Percentiles rank a stretch among this genome's conserved stretches.
phyloP scores from a whole-genome alignment of 2,797 vertebrate genomes.

The Sebastes variabilis region DNA sequence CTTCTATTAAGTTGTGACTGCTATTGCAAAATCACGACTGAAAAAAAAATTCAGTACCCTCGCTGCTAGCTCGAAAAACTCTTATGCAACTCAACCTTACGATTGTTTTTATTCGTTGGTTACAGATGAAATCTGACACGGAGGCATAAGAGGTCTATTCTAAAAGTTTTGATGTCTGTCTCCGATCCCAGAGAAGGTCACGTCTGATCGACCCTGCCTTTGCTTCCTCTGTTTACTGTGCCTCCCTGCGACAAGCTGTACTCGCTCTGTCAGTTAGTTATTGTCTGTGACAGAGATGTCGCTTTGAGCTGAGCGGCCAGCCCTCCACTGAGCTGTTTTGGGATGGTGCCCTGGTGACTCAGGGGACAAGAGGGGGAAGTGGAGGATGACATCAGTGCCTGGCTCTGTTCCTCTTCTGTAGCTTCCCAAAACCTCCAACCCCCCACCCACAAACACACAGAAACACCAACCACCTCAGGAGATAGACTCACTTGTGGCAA shows the following conservation, averaged over 20 bases:
- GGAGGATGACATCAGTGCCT: slow-evolving; percentile 50
- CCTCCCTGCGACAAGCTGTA: slow-evolving; percentile 27
- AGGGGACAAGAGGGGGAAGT: slow-evolving; percentile 35
- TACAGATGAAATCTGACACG: not conserved
- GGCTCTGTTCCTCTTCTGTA: slow-evolving; percentile 25
- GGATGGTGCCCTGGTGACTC: slow-evolving; percentile 44
- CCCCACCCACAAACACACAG: not conserved
- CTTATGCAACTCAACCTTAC: not conserved
- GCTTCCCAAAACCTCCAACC: not conserved
- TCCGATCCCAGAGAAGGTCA: slow-evolving; percentile 6
- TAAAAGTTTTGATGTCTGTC: slow-evolving; percentile 21
- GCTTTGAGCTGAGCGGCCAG: slow-evolving; percentile 2
- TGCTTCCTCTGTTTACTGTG: slow-evolving; percentile 37
- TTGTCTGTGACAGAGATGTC: slow-evolving; percentile 36
- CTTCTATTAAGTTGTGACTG: not conserved
- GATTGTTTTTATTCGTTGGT: not conserved
- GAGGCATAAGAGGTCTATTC: not conserved
- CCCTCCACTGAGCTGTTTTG: slow-evolving; percentile 19
- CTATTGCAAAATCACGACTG: not conserved
- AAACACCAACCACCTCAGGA: slow-evolving; percentile 1
- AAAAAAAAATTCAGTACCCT: not conserved
- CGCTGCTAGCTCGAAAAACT: not conserved
- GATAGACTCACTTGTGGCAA: not conserved
- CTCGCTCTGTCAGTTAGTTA: slow-evolving; percentile 36
- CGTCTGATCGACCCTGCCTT: not conserved